A percentile compares a stretch with the other conserved stretches of the same genome.
These are phyloP conservation scores for Pseudomyrmex pallidus DNA, from an alignment of 1,140 invertebrate species.

Conservation along the genomic window DNA sequence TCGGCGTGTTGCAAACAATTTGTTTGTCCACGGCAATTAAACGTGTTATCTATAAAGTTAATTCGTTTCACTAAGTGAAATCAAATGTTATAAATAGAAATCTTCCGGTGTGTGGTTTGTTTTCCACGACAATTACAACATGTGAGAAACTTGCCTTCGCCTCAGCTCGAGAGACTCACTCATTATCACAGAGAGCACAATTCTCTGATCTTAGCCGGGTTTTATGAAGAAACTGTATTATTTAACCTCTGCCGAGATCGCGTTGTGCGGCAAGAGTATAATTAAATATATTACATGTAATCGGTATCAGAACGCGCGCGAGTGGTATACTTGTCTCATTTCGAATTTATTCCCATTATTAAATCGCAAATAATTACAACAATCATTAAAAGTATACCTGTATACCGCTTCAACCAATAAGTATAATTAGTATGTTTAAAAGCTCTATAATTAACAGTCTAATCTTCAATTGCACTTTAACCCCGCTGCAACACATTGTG, in stretches of 20 bases:
- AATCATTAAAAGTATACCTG: not conserved
- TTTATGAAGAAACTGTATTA: not conserved
- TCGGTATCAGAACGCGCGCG: not conserved
- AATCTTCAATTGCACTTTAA: too few species aligned
- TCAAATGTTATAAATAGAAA: not conserved
- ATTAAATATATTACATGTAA: slow-evolving; percentile 18
- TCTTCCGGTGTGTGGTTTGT: not conserved
- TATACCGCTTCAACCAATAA: not conserved
- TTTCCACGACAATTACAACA: slow-evolving; percentile 2
- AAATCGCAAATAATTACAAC: not conserved
- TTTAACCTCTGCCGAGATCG: not conserved
- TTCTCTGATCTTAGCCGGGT: not conserved
- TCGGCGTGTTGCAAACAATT: too few species aligned
- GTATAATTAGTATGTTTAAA: not conserved
- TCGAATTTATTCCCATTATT: not conserved
- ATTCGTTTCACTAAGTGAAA: not conserved
- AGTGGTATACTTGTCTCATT: not conserved
- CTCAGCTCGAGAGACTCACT: not conserved
- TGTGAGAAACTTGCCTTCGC: not conserved
- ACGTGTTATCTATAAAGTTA: not conserved
- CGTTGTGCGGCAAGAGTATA: not conserved
- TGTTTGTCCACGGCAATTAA: not conserved
- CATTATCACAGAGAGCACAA: not conserved
- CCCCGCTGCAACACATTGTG: too few species aligned
- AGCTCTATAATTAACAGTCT: too few species aligned